Conservation (phyloP, 2,888 invertebrate genomes). For the Drosophila algonquin region DNA sequence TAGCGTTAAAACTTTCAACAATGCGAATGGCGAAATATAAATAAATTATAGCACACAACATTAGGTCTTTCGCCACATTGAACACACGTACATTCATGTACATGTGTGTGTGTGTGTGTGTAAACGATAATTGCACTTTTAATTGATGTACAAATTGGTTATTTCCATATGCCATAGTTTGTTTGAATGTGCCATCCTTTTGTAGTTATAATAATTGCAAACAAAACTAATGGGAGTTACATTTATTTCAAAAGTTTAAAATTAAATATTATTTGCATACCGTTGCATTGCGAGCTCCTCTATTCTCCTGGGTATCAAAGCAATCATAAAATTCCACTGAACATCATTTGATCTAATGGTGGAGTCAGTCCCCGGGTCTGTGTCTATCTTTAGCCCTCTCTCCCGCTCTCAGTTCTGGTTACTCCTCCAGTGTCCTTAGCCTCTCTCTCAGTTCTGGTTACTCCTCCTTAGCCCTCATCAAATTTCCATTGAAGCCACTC, state of each 20-base stretch:
- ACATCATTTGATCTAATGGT: background rate
- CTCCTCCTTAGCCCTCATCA: background rate
- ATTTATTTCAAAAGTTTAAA: background rate
- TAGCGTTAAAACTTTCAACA: background rate
- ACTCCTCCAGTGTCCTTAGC: background rate
- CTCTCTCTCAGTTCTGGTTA: background rate
- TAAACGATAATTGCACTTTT: conserved; percentile 5
- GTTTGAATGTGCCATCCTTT: background rate
- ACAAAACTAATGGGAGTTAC: background rate
- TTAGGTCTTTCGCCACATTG: conserved; percentile 5
- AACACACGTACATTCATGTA: background rate
- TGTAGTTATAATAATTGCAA: background rate
- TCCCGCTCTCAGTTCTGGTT: background rate
- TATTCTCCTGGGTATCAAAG: background rate
- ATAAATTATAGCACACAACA: conserved; percentile 7
- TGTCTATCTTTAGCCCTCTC: no score
- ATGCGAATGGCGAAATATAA: background rate
- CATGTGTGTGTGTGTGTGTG: no score
- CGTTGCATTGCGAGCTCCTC: background rate
- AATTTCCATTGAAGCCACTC: no score
- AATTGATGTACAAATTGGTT: background rate
- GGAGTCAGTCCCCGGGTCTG: no score
- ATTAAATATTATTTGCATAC: background rate
- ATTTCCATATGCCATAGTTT: background rate
- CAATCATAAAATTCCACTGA: background rate